phyloP scores from a whole-genome alignment of 1,140 invertebrate species.

The Bombus consobrinus region DNA sequence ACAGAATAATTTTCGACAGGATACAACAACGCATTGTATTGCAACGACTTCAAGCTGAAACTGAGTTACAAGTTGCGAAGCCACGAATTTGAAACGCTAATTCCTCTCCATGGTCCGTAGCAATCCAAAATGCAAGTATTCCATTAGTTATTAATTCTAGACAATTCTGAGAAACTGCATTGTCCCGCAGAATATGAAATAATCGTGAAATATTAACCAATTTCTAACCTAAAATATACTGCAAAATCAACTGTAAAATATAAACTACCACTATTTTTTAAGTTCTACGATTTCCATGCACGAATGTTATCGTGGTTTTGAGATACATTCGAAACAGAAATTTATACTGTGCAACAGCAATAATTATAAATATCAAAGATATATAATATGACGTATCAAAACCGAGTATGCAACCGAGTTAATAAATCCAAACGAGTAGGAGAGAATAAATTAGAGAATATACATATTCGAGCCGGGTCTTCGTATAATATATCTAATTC shows the following conservation, averaged over 20 bases:
- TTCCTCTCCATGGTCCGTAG: not conserved
- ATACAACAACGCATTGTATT: not conserved
- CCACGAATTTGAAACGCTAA: not conserved
- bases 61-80: not conserved
- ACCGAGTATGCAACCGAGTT: too few relatives aligned
- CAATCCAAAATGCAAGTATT: conserved; percentile 1
- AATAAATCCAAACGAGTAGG: too few relatives aligned
- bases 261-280: not conserved
- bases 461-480: too few relatives aligned
- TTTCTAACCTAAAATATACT: not conserved
- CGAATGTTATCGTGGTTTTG: not conserved
- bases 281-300: not conserved
- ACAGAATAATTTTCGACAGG: not conserved
- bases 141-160: conserved; percentile 15
- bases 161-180: not conserved
- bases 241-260: not conserved
- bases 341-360: too few relatives aligned
- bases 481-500: too few relatives aligned
- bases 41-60: not conserved
- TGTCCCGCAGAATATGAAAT: not conserved
- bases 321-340: not conserved
- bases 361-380: too few relatives aligned
- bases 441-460: too few relatives aligned
- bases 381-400: too few relatives aligned
- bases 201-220: not conserved